phyloP scores from a whole-genome alignment of 2,888 invertebrate species.

The Hipparchia semele region DNA sequence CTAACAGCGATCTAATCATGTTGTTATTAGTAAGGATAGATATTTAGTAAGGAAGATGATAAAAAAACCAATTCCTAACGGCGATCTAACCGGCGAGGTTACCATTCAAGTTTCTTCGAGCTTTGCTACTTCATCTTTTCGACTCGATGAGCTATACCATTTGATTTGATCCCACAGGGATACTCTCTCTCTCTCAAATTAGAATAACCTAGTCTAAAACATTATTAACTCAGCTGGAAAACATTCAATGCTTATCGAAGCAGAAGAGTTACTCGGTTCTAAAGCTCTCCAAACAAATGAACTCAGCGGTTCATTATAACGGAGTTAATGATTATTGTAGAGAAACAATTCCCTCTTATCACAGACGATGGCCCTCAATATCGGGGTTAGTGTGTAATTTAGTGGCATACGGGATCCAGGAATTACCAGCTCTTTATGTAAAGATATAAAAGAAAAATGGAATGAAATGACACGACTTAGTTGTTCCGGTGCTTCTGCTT shows the following conservation, averaged over 20 bases:
- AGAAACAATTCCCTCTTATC: constrained; percentile 4
- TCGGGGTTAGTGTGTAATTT: not conserved
- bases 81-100: too few relatives aligned
- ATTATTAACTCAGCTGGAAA: not conserved
- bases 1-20: too few relatives aligned
- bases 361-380: not conserved
- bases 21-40: too few relatives aligned
- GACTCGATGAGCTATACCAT: too few relatives aligned
- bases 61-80: too few relatives aligned
- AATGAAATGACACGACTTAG: too few relatives aligned
- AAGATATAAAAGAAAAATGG: too few relatives aligned
- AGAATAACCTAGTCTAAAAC: not conserved
- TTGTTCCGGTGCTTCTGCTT: too few relatives aligned
- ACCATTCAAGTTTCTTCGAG: too few relatives aligned
- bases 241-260: not conserved
- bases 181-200: not conserved
- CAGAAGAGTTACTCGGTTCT: constrained; percentile 6
- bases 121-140: too few relatives aligned
- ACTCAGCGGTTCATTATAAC: constrained; percentile 4
- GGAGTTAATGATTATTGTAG: constrained; percentile 2
- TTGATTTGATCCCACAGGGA: too few relatives aligned
- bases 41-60: too few relatives aligned
- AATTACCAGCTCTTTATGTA: not conserved
- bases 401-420: not conserved
- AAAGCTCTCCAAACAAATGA: not conserved